phyloP scores from a whole-genome alignment of 2,113 vertebrate genomes.

The Podarcis muralis region DNA sequence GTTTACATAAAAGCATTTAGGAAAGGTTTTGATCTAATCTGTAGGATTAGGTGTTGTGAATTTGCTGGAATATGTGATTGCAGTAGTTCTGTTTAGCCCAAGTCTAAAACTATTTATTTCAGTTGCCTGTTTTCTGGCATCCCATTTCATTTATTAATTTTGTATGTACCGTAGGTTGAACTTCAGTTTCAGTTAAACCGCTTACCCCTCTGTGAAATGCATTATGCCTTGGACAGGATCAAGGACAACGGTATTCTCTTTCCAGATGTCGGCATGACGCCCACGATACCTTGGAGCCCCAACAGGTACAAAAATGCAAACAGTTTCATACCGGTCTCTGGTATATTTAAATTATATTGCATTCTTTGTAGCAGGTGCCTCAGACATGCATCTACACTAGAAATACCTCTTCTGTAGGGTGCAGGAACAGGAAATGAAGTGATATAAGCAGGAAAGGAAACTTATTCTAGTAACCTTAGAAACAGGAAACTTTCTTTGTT shows the following conservation, averaged over 20 bases:
- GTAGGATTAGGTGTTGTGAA: not conserved
- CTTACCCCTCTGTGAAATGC: conserved; percentile 98
- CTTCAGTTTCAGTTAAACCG: conserved; percentile 98
- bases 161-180: conserved; percentile 86
- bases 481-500: conserved; percentile 30
- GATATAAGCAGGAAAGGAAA: conserved; percentile 31
- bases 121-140: not conserved
- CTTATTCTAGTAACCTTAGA: conserved; percentile 25
- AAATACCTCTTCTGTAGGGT: conserved; percentile 1
- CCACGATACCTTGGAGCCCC: conserved; percentile 98
- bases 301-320: conserved; percentile 84
- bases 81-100: not conserved
- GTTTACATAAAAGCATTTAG: not conserved
- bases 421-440: conserved; percentile 13
- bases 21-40: conserved; percentile 9
- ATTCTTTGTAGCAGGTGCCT: conserved; percentile 41
- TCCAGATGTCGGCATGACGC: conserved; percentile 89
- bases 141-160: not conserved
- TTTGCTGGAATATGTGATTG: conserved; percentile 35
- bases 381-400: conserved; percentile 7
- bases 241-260: conserved; percentile 95
- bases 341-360: conserved; percentile 31
- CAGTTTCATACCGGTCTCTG: conserved; percentile 1
- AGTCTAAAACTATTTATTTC: conserved; percentile 21
- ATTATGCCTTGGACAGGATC: conserved; percentile 97